Evolutionary conservation across 2,113 vertebrate genomes (phyloP), one percentile per base, ranked within the genome.

Genomic region (Sorex fumeus): DNA sequence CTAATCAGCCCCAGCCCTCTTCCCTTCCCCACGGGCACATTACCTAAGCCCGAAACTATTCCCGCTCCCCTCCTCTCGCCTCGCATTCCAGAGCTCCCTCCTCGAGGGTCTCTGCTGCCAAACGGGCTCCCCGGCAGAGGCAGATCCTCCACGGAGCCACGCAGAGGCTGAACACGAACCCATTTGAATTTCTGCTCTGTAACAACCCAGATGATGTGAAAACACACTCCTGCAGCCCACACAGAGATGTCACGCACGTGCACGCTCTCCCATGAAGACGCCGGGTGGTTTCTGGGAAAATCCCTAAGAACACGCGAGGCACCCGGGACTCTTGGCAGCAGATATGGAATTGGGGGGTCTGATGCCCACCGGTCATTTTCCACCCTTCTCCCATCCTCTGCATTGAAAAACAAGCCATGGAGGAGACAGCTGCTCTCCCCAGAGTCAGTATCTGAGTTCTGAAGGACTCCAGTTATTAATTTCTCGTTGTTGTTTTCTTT

Each of bases 371-470:
- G 57, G 45, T 53, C 34, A 64, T 30, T 74, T 34, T 23, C 64
- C 13, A 57, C 64, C 16, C 25, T 50, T 43, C 40, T 78, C 36
- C 43, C 16, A 50, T 40, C 57, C 7, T 60, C 45, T 76, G 75
- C 70, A 60, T 86, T 80, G 32, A 67, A 83, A 80, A 40, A 32
- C 67, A 18, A 94, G n/a, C 21, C 72, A 80, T 60, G 53, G 57
- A 75, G 66, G 79, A 90, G 62, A 72, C 34, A 76, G 60, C 19
- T 6, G 11, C 2, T 15, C 28, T 83, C 72, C 53, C 78, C 67
- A 13, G 21, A 15, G 53, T 53, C 53, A 15, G 15, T 53, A 53
- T 50, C 47, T 50, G 47, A 53, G 53, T 60, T 6, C 57, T 60
- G 8, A 21, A 60, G 21, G 21, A 23, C 18, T 23, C 57, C 4